These are phyloP conservation scores for Diphyllodes magnificus DNA, from an alignment of 2,113 vertebrate species.

Conservation along the genomic window DNA sequence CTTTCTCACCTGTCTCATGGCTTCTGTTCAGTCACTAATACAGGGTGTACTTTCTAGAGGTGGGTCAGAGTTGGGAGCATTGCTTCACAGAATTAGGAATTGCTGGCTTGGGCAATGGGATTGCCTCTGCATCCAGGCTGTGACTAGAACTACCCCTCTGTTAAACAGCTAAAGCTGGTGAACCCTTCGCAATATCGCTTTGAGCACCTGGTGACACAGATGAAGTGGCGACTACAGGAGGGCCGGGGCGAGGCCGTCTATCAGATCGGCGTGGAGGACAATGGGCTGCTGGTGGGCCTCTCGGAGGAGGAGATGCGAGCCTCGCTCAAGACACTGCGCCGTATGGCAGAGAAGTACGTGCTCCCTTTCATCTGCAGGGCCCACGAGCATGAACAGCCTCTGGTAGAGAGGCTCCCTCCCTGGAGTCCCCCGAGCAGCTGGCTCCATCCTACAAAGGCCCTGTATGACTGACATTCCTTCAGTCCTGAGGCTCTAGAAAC, in stretches of 20 bases:
- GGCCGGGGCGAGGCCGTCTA: slow-evolving; percentile 96
- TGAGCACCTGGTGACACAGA: slow-evolving; percentile 96
- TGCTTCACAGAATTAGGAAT: neutral
- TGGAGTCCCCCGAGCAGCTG: neutral
- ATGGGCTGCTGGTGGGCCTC: slow-evolving; percentile 92
- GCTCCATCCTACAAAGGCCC: neutral
- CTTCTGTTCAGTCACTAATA: neutral
- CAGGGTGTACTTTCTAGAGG: neutral
- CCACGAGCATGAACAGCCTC: rapidly evolving
- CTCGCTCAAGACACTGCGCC: slow-evolving; percentile 90
- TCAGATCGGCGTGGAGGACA: slow-evolving; percentile 98
- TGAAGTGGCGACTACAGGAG: slow-evolving; percentile 98
- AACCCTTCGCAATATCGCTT: slow-evolving; percentile 96
- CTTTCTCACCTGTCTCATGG: neutral
- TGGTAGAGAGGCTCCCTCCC: neutral
- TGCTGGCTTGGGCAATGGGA: neutral
- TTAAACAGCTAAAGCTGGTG: slow-evolving; percentile 88
- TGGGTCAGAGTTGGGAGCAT: neutral
- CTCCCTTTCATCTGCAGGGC: neutral
- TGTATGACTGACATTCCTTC: neutral
- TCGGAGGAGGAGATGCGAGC: slow-evolving; percentile 93
- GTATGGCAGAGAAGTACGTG: slow-evolving; percentile 93
- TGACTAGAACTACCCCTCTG: neutral
- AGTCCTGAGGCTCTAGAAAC: neutral
- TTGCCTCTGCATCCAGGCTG: neutral